phyloP scores from a whole-genome alignment of 2,888 invertebrate genomes.

The Nomada fabriciana region DNA sequence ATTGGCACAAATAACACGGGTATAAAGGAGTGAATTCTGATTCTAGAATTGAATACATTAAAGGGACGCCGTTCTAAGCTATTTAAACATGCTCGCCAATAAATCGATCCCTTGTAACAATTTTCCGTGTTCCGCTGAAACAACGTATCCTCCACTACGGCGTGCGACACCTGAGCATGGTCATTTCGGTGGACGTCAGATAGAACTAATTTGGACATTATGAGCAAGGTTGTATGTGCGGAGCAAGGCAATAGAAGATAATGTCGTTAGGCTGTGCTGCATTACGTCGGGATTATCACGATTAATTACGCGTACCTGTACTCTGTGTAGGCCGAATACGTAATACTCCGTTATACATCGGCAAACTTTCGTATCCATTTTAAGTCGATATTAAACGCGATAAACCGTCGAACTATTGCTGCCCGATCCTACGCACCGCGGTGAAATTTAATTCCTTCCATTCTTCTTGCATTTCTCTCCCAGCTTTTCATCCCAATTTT shows the following conservation, averaged over 20 bases:
- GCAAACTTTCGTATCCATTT: constrained; percentile 23
- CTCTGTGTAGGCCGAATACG: constrained; percentile 60
- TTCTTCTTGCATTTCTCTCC: neutral
- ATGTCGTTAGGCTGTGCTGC: constrained; percentile 68
- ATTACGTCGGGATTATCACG: constrained; percentile 67
- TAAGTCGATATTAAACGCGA: neutral
- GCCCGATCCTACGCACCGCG: neutral
- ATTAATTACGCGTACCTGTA: constrained; percentile 67
- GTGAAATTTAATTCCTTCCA: neutral
- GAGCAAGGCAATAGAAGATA: constrained; percentile 67
- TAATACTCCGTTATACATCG: constrained; percentile 45
- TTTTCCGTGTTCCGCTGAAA: constrained; percentile 28
- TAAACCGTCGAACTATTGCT: neutral
- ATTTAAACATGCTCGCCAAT: constrained; percentile 8
- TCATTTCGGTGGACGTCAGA: constrained; percentile 60
- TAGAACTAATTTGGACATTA: constrained; percentile 71
- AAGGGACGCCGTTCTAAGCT: neutral
- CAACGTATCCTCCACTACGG: constrained; percentile 16
- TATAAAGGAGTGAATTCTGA: neutral
- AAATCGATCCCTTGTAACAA: constrained; percentile 16
- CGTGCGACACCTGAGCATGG: constrained; percentile 52
- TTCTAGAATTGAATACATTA: constrained; percentile 2
- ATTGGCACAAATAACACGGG: constrained; percentile 17
- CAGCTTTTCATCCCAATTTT: neutral
- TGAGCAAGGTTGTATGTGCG: constrained; percentile 65